Conservation (phyloP, 1,140 invertebrate species). For the Protaetia brevitarsis region DNA sequence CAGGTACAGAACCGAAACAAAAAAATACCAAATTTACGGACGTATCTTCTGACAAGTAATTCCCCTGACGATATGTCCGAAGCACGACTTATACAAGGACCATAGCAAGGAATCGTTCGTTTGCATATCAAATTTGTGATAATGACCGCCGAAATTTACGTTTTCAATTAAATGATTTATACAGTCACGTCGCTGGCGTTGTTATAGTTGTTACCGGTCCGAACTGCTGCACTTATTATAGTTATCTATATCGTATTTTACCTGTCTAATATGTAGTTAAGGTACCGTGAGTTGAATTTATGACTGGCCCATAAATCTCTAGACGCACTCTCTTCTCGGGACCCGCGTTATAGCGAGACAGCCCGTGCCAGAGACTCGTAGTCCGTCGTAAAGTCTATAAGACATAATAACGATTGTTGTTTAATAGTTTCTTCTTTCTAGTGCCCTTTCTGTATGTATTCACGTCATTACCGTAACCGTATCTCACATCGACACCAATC, state of each 20-base stretch:
- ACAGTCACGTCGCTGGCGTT: slow-evolving; percentile 12
- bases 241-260: slow-evolving; percentile 30
- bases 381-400: not conserved
- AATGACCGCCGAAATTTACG: slow-evolving; percentile 20
- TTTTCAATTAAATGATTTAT: slow-evolving; percentile 29
- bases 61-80: not conserved
- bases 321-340: slow-evolving; percentile 21
- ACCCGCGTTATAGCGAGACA: not conserved
- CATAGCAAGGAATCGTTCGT: not conserved
- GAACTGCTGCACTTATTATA: slow-evolving; percentile 25
- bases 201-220: slow-evolving; percentile 7
- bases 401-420: slow-evolving; percentile 14
- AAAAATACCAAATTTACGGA: too few species aligned
- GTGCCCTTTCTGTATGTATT: not conserved
- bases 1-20: too few species aligned
- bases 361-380: not conserved
- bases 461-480: slow-evolving; percentile 21
- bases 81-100: not conserved
- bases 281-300: slow-evolving; percentile 24
- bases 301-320: slow-evolving; percentile 26
- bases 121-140: slow-evolving; percentile 20
- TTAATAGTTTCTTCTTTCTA: slow-evolving; percentile 1
- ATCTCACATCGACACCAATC: slow-evolving; percentile 9
- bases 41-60: slow-evolving; percentile 1
- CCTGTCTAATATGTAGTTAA: slow-evolving; percentile 32